Evolutionary conservation across 1,140 invertebrate genomes (phyloP).

Genomic region (Babylonia areolata): DNA sequence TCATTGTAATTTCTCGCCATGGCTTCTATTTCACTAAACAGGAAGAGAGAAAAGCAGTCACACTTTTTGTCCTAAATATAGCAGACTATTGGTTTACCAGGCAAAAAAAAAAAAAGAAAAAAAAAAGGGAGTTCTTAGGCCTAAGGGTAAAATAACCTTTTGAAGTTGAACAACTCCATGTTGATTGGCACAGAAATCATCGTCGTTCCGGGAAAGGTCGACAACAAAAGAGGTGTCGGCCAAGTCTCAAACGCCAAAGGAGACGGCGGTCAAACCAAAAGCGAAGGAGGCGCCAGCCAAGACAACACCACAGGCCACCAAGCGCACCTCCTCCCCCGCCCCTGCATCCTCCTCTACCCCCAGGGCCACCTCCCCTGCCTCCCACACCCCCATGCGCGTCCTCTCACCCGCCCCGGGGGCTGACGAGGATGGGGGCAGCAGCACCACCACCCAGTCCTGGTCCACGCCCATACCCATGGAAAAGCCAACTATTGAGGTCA

Average conservation of each 20-base stretch:
- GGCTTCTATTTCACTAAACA: too few relatives aligned
- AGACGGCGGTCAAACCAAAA: not conserved
- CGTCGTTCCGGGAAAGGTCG: constrained; percentile 45
- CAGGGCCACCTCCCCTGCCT: constrained; percentile 32
- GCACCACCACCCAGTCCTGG: not conserved
- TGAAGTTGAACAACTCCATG: too few relatives aligned
- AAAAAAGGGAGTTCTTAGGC: too few relatives aligned
- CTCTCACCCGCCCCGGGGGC: constrained; percentile 33
- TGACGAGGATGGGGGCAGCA: constrained; percentile 37
- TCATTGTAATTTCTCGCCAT: too few relatives aligned
- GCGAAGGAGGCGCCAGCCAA: not conserved
- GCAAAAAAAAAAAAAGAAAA: too few relatives aligned
- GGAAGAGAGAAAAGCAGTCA: too few relatives aligned
- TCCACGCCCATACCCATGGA: not conserved
- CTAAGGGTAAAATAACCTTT: too few relatives aligned
- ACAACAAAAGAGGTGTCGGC: constrained; percentile 13
- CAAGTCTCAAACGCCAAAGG: not conserved
- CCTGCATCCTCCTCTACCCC: constrained; percentile 25
- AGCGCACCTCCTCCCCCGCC: not conserved
- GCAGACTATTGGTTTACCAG: too few relatives aligned
- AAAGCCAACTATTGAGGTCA: not conserved
- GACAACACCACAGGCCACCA: not conserved
- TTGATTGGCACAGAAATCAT: constrained; percentile 35
- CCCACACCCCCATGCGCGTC: constrained; percentile 4
- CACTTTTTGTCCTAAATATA: too few relatives aligned